Evolutionary conservation across 2,888 invertebrate genomes (phyloP), one percentile per base, ranked within the genome.

Genomic region (Trichacis sp.): DNA sequence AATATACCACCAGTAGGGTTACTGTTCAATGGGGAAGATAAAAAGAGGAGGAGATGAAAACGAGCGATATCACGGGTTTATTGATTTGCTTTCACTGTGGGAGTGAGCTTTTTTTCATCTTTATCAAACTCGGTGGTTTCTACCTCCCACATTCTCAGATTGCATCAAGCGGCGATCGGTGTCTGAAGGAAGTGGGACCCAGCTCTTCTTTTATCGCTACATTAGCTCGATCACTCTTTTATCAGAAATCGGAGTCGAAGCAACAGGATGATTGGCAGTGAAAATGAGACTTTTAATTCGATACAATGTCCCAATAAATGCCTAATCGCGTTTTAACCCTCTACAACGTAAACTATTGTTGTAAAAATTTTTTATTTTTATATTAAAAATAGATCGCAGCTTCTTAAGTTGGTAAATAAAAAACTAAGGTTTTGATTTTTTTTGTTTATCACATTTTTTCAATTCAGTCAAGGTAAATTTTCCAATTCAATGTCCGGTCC

Each of bases 31-130:
- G 54, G 36, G 56, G 54, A 65, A 49, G 72, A 72, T 74, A 69
- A 67, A 73, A 45, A 45, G 58, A 58, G 40, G 54, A 61, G 69
- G 61, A 67, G 65, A 65, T 69, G 69, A 66, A 71, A 72, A 66
- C 70, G 71, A 77, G 74, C 61, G 43, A 61, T 55, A 77, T 77
- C 72, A 75, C 73, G 73, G 71, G 74, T 79, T 78, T 78, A 78
- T 78, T 77, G 78, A 79, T 79, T 79, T 74, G 79, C 76, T 78
- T 79, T 75, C 75, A 76, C 77, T 73, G 60, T 54, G 73, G 70
- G 76, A 72, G 71, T 70, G 70, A 71, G 73, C 24, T 68, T 74
- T 75, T 78, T 77, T 73, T 72, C 63, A 51, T 63, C 57, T 67
- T 60, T 68, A 59, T 70, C 62, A 53, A 45, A 53, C 58, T 56